Percentiles rank a stretch among this genome's conserved stretches.
These are phyloP conservation scores for Tupaia chinensis DNA, from an alignment of 2,113 vertebrate species.

Conservation along the genomic window DNA sequence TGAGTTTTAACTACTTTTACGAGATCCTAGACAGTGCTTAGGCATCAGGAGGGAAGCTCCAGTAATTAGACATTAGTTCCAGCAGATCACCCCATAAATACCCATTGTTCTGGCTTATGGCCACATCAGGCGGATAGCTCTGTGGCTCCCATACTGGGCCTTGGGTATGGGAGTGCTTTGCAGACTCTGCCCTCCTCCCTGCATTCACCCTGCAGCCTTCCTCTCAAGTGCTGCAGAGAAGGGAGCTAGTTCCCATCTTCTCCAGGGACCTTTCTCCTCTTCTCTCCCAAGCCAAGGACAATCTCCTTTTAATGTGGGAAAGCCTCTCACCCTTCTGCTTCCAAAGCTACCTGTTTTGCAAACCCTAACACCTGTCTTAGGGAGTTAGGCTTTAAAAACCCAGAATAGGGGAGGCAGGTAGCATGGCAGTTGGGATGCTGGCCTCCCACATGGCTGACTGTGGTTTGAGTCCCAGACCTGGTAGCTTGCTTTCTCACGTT, in stretches of 20 bases:
- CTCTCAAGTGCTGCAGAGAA: not conserved
- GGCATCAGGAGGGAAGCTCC: not conserved
- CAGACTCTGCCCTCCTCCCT: not conserved
- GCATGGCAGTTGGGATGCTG: no score
- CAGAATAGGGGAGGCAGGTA: not conserved
- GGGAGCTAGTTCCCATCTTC: not conserved
- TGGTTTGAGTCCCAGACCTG: no score
- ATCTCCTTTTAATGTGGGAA: not conserved
- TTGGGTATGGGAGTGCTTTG: not conserved
- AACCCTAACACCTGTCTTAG: not conserved
- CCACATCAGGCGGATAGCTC: not conserved
- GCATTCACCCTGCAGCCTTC: not conserved
- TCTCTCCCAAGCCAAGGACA: not conserved
- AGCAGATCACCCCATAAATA: not conserved
- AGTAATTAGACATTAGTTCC: not conserved
- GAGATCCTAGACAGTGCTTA: not conserved
- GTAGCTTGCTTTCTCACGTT: no score
- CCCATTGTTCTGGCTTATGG: not conserved
- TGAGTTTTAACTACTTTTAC: not conserved
- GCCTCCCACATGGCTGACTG: no score
- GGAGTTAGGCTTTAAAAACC: not conserved
- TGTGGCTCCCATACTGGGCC: not conserved
- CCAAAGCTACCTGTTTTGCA: not conserved
- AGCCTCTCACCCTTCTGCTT: not conserved
- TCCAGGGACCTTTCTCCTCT: not conserved